Base-by-base conservation (phyloP, 2,888 invertebrate genomes). In the Hirtodrosophila histrioides region DNA sequence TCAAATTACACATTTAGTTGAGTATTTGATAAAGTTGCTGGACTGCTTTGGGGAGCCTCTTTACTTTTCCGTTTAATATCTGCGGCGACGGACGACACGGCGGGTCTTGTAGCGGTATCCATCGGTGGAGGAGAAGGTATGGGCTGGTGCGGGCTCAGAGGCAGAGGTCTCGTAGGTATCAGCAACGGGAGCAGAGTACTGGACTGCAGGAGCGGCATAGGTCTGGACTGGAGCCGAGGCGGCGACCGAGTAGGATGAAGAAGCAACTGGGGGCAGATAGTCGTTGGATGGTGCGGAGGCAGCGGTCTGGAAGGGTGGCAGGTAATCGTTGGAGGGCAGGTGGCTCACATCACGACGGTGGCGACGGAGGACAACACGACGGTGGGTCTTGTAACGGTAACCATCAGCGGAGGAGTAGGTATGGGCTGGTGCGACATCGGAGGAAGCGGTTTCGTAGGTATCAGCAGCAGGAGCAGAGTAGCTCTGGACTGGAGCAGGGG, bases 91-190 rank as follows among this genome's bases (percentile, higher is more conserved):
- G 72, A 82, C 48, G 70, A 83, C 89, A 72, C 88, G 88, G 46
- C 87, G 78, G 71, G 89, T 91, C 80, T 82, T 91, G 82, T 91
- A 91, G 49, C 87, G 89, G 81, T 91, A 91, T 35, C 91, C 91
- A 63, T 90, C 91, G 53, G 45, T 65, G 55, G 89, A 64, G 4
- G 90, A 90, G 78, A 69, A 89, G 66, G 73, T 81, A 73, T 90
- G 90, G 36, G 89, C 88, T 65, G 86, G 75, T 12, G 71, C 88
- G 11, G 78, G 63, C 55, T 68, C 62, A 9, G 77, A 67, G 53
- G 75, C 75, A 53, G 61, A 56, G 60, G 73, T 46, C 11, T 71
- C 43, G 68, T 71, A 81, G 37, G 56, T 50, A 6, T 70, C 69
- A 63, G 63, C 85, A 77, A n/a, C 73, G 74, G 24, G 70, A 56